phyloP scores from a whole-genome alignment of 2,797 vertebrate genomes.

The Pitangus sulphuratus region DNA sequence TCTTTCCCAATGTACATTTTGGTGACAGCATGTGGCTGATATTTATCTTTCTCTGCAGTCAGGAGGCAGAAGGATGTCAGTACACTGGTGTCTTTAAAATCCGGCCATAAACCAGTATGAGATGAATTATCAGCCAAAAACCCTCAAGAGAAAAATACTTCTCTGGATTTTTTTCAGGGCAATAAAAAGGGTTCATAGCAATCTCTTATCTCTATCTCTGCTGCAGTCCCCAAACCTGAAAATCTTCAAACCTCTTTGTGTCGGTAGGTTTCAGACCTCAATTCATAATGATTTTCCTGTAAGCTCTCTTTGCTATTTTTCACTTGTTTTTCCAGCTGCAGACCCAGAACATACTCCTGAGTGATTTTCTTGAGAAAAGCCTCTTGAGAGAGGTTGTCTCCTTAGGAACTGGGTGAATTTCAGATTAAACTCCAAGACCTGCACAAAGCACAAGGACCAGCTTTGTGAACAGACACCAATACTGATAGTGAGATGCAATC shows the following conservation, averaged over 20 bases:
- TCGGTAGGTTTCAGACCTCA: background rate
- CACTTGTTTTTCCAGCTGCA: background rate
- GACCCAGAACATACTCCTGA: background rate
- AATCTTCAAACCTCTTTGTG: background rate
- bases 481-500: background rate
- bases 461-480: background rate
- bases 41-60: background rate
- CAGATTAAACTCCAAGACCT: background rate
- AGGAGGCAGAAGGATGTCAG: background rate
- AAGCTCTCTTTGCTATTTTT: background rate
- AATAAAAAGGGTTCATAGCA: background rate
- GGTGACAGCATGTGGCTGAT: background rate
- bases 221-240: background rate
- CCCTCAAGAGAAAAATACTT: background rate
- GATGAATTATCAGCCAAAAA: background rate
- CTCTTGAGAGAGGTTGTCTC: background rate
- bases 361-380: no score
- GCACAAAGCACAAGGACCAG: background rate
- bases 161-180: background rate
- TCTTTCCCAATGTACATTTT: background rate
- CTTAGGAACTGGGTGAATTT: background rate
- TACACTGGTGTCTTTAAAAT: background rate
- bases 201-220: background rate
- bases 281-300: background rate
- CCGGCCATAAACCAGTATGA: background rate